Evolutionary conservation across 2,797 vertebrate species (phyloP).

Genomic region (Poecilia velifera): DNA sequence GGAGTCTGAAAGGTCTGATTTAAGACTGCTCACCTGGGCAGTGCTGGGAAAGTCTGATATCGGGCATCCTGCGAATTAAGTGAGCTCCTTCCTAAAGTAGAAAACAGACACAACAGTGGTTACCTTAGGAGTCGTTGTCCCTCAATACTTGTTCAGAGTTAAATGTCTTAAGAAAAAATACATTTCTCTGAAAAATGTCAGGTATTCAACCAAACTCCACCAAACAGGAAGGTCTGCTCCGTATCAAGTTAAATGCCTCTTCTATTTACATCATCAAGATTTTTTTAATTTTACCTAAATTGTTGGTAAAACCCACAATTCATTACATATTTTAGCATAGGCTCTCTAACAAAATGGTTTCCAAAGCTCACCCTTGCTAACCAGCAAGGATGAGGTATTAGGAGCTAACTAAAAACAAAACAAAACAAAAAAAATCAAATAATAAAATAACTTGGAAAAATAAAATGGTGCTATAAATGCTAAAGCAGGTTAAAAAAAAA

Average conservation of each 20-base stretch:
- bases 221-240: background rate
- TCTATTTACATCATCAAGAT: background rate
- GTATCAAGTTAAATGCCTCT: background rate
- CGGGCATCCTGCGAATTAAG: slow-evolving; percentile 73
- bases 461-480: background rate
- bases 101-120: slow-evolving; percentile 7
- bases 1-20: background rate
- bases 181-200: background rate
- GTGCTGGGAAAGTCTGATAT: slow-evolving; percentile 66
- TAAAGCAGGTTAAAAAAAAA: background rate
- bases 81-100: slow-evolving; percentile 67
- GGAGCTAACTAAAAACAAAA: background rate
- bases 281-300: background rate
- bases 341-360: background rate
- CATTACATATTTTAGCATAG: background rate
- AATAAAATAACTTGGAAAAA: background rate
- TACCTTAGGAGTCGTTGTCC: background rate
- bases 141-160: background rate
- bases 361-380: background rate
- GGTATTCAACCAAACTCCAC: background rate
- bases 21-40: slow-evolving; percentile 60
- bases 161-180: background rate
- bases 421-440: background rate
- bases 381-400: background rate
- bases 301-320: background rate